Evolutionary conservation across 1,140 invertebrate species (phyloP), one percentile per base, ranked within the genome.

Genomic region (Brachionus angularis): DNA sequence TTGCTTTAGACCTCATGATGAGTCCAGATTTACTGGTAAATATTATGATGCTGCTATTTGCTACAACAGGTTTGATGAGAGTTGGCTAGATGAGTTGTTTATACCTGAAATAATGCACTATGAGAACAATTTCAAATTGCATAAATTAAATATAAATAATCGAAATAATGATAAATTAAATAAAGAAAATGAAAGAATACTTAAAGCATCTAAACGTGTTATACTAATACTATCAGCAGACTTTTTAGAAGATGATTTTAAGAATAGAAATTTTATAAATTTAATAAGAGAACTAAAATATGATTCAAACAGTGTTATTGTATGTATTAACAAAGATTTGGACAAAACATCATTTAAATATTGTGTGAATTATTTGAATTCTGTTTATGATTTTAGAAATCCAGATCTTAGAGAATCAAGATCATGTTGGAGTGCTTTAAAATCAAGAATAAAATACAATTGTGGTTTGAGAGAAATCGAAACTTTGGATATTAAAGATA

Each of bases 391-490:
- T 14, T 18, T n/a, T 3, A n/a, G 10, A 7, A 58, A 58, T 42
- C 53, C 0, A 39, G 25, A 1, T 18, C 25, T 18, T 23, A 5
- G 27, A 31, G 39, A 12, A 16, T 10, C 10, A 42, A 4, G 23
- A 16, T 16, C 10, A n/a, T 16, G 46, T 67, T 18, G n/a, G 10
- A 8, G 10, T 21, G 14, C 21, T 31, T 12, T 67, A 10, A 67
- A 46, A 50, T 67, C 62, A 23, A 27, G 27, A 14, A 33, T 67
- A 10, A 46, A 50, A 10, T 67, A 47, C 16, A 67, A 67, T 36
- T 67, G 62, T 36, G 62, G 42, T 21, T 18, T 67, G 8, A 46
- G 44, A 25, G 16, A 47, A 67, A 18, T 67, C 1, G 62, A 67
- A 29, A 46, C 18, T 18, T 29, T 67, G 3, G 18, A 36, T 33